Conservation (phyloP, 2,888 invertebrate genomes). For the Exocentrus adspersus region DNA sequence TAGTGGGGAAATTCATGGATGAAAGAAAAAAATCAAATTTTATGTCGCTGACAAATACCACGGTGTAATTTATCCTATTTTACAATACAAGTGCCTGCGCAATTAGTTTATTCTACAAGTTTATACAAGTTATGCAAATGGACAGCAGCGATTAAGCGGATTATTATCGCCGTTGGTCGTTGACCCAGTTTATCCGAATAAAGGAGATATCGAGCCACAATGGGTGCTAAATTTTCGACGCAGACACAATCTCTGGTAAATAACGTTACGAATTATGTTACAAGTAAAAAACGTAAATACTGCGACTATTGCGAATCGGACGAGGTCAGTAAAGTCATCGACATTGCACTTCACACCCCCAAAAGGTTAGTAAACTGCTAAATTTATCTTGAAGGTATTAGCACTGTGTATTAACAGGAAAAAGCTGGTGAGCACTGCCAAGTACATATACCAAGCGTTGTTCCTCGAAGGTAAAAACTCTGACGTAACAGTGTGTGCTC, state of each 20-base stretch:
- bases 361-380: constrained; percentile 69
- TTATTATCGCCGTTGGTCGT: neutral
- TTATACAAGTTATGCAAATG: neutral
- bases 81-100: neutral
- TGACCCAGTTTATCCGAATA: constrained; percentile 25
- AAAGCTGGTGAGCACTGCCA: constrained; percentile 76
- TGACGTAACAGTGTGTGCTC: constrained; percentile 77
- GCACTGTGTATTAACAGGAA: constrained; percentile 68
- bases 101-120: no score
- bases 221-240: constrained; percentile 65
- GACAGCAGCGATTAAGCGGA: constrained; percentile 4
- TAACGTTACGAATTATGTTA: constrained; percentile 63
- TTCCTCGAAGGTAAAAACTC: constrained; percentile 80
- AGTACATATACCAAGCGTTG: constrained; percentile 81
- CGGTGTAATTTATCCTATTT: neutral
- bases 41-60: constrained; percentile 9
- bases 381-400: neutral
- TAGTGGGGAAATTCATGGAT: neutral
- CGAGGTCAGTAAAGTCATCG: constrained; percentile 66
- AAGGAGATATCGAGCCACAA: constrained; percentile 45
- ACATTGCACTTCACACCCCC: constrained; percentile 70
- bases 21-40: constrained; percentile 15
- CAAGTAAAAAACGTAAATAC: constrained; percentile 68
- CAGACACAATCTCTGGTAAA: constrained; percentile 59
- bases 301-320: constrained; percentile 67